Evolutionary conservation across 1,140 invertebrate species (phyloP), one percentile per base, ranked within the genome.

Genomic region (Atopsyche davidsoni): DNA sequence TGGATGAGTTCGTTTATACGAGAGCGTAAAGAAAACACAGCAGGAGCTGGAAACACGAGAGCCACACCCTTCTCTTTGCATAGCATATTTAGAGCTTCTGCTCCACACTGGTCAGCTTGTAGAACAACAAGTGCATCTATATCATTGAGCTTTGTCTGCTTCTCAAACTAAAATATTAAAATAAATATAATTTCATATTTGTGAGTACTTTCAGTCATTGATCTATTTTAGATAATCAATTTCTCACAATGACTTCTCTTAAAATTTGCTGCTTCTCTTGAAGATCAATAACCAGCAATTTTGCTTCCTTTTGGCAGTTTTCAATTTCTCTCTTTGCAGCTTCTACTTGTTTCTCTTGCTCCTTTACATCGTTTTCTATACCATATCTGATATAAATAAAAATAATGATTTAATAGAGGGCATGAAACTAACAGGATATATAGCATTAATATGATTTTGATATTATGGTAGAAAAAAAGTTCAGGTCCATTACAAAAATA

Each of bases 71-170:
- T 10, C 6, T 18, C 42, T 21, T 14, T 3, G 48, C 41, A 44
- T 0, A 58, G 32, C 7, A 31, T 36, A 22, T 46, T 28, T 14
- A 58, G 32, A 23, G 51, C 55, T 21, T 50, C 46, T 3, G 42
- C 11, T 3, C 23, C 44, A 32, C 55, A 58, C 14, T 34, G 47
- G 17, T 39, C 31, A n/a, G 41, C 46, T 4, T 17, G 25, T 22
- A 58, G 28, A 18, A 58, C 43, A n/a, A 53, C 51, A 36, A 47
- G 24, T 18, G 34, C 36, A n/a, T 53, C 51, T 1, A 58, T 51
- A 2, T 58, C 32, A 11, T 58, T 58, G 18, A 58, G 22, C 16
- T 41, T 21, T 2, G 9, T 22, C 28, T 58, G 55, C 38, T 58
- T 58, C 28, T 51, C 43, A 28, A 28, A 18, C 55, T 53, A 16